These are phyloP conservation scores for Xylota sylvarum DNA, from an alignment of 2,888 invertebrate genomes.

Conservation along the genomic window DNA sequence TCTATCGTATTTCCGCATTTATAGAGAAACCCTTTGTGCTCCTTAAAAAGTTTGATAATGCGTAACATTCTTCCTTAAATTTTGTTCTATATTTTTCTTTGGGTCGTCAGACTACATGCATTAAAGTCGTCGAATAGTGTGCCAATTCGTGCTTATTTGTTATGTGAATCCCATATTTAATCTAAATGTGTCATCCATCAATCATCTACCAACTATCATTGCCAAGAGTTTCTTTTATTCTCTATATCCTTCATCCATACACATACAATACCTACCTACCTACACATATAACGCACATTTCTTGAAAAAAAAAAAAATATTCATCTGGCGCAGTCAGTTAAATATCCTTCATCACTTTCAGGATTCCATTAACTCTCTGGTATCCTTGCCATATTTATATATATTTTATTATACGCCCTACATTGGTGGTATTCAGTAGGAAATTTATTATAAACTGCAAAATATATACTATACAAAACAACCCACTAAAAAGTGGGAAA, in stretches of 20 bases:
- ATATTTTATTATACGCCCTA: slow-evolving; percentile 61
- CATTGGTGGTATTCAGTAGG: slow-evolving; percentile 51
- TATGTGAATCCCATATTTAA: slow-evolving; percentile 34
- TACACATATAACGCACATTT: slow-evolving; percentile 56
- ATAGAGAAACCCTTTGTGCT: neutral
- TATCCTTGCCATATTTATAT: slow-evolving; percentile 61
- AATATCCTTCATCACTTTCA: slow-evolving; percentile 74
- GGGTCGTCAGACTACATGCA: neutral
- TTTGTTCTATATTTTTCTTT: neutral
- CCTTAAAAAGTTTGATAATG: neutral
- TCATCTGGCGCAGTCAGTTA: slow-evolving; percentile 72
- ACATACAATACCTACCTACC: neutral
- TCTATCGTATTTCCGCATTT: neutral
- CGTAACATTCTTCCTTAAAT: neutral
- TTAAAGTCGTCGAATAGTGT: neutral
- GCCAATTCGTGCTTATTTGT: slow-evolving; percentile 16
- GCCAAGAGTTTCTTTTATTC: slow-evolving; percentile 54
- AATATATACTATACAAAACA: slow-evolving; percentile 20
- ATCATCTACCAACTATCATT: slow-evolving; percentile 69
- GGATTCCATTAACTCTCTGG: slow-evolving; percentile 72
- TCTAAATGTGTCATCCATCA: slow-evolving; percentile 72
- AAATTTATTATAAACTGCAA: slow-evolving; percentile 69
- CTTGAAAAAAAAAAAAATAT: slow-evolving; percentile 42
- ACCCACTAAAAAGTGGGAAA: slow-evolving; percentile 37
- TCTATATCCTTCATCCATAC: neutral